Conservation (phyloP, 2,888 invertebrate genomes). For the Ochlodes sylvanus region DNA sequence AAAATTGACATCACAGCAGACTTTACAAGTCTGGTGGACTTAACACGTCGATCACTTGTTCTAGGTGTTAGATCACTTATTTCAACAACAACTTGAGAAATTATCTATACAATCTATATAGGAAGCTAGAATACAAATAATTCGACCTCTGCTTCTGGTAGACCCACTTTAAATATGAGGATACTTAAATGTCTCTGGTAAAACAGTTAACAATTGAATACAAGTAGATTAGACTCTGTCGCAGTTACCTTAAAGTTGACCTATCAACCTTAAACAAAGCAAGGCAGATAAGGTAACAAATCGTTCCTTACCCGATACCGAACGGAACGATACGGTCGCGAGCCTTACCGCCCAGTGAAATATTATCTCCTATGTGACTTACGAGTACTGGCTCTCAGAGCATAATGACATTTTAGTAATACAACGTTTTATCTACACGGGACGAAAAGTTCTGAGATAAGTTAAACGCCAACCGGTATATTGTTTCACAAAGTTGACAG, state of each 20-base stretch:
- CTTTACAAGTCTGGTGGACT: too few relatives aligned
- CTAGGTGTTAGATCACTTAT: too few relatives aligned
- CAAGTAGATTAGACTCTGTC: constrained; percentile 56
- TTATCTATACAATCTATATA: too few relatives aligned
- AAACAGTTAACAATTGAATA: constrained; percentile 43
- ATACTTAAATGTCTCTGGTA: constrained; percentile 31
- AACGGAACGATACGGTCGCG: constrained; percentile 68
- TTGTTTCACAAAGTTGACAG: constrained; percentile 82
- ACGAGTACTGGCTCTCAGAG: constrained; percentile 69
- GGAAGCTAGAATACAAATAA: neutral
- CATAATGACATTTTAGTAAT: constrained; percentile 84
- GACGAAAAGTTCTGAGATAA: constrained; percentile 81
- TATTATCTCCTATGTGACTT: constrained; percentile 73
- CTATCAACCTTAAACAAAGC: constrained; percentile 78
- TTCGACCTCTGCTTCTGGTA: neutral
- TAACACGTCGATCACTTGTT: too few relatives aligned
- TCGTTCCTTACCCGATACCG: constrained; percentile 73
- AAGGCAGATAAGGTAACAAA: constrained; percentile 80
- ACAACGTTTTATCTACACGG: constrained; percentile 82
- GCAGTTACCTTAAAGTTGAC: constrained; percentile 71
- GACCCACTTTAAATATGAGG: constrained; percentile 3
- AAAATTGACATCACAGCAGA: too few relatives aligned
- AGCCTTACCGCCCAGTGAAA: constrained; percentile 62
- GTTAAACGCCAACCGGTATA: constrained; percentile 83
- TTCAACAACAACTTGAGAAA: too few relatives aligned